A percentile compares a stretch with the other conserved stretches of the same genome.
Conservation (phyloP, 2,797 vertebrate species). For the Morus bassanus region DNA sequence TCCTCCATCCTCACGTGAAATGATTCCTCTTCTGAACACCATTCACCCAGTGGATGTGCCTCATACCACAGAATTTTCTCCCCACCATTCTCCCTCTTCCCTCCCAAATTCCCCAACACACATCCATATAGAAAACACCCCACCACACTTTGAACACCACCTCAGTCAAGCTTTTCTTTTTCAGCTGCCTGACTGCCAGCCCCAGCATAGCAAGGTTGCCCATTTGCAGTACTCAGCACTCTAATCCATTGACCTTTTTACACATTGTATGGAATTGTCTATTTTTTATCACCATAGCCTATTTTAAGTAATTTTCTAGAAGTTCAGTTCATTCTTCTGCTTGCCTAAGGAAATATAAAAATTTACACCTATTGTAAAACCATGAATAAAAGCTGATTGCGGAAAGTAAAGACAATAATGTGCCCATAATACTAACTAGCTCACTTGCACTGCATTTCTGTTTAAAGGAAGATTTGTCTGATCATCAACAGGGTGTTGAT, state of each 20-base stretch:
- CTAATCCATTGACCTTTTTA: slow-evolving; percentile 30
- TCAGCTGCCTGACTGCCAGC: not conserved
- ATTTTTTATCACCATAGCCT: slow-evolving; percentile 15
- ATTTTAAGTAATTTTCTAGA: slow-evolving; percentile 50
- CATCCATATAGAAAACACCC: not conserved
- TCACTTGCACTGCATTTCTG: slow-evolving; percentile 33
- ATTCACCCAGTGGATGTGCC: not conserved
- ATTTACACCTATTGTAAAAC: slow-evolving; percentile 70
- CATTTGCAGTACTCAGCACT: slow-evolving; percentile 4
- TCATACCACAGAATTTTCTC: not conserved
- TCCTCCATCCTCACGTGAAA: not conserved
- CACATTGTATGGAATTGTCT: not conserved
- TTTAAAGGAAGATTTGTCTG: slow-evolving; percentile 44
- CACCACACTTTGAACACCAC: not conserved
- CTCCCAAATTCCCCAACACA: not conserved
- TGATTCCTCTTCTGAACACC: not conserved
- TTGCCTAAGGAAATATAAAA: slow-evolving; percentile 67
- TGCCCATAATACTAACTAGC: slow-evolving; percentile 51
- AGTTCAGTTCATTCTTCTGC: slow-evolving; percentile 56
- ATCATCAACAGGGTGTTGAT: slow-evolving; percentile 41
- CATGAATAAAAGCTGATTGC: slow-evolving; percentile 71
- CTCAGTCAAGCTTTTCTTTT: not conserved
- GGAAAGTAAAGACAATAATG: slow-evolving; percentile 62
- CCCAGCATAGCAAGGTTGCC: not conserved
- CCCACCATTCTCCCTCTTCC: not conserved